phyloP scores from a whole-genome alignment of 2,888 invertebrate genomes.

The Athripsodes cinereus region DNA sequence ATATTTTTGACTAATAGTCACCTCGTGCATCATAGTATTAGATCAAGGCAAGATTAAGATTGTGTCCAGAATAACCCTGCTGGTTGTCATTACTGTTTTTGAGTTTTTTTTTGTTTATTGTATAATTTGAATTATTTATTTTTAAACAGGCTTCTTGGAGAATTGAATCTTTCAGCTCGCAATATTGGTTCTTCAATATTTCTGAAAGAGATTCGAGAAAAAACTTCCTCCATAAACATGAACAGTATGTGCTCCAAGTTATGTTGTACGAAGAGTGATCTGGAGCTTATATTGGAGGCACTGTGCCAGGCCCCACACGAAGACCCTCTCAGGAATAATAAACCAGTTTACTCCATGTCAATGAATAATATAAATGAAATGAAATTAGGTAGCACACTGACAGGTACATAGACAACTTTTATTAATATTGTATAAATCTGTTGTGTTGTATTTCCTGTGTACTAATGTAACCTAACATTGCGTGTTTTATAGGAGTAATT shows the following conservation, averaged over 20 bases:
- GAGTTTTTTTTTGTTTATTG: not conserved
- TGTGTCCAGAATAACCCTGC: too few relatives aligned
- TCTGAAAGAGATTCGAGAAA: conserved; percentile 37
- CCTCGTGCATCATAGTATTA: too few relatives aligned
- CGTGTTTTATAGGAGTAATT: conserved; percentile 62
- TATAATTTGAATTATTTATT: conserved; percentile 20
- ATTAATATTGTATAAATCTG: too few relatives aligned
- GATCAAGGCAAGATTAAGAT: too few relatives aligned
- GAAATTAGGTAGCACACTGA: conserved; percentile 53
- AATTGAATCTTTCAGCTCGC: conserved; percentile 40
- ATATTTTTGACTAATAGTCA: too few relatives aligned
- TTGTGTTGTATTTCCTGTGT: too few relatives aligned
- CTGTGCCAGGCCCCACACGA: conserved; percentile 63
- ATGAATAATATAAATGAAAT: conserved; percentile 65
- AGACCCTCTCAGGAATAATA: conserved; percentile 65
- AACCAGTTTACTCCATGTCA: conserved; percentile 70
- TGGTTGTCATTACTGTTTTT: too few relatives aligned
- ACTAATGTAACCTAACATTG: too few relatives aligned
- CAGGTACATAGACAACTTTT: conserved; percentile 47
- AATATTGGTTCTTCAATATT: conserved; percentile 40
- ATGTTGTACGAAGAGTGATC: conserved; percentile 54
- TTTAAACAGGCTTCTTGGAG: conserved; percentile 41
- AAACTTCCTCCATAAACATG: conserved; percentile 31
- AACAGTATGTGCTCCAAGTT: conserved; percentile 47
- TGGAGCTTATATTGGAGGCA: conserved; percentile 67